Percentiles rank a stretch among this genome's conserved stretches.
phyloP scores from a whole-genome alignment of 2,797 vertebrate genomes.

The Lagorchestes hirsutus region DNA sequence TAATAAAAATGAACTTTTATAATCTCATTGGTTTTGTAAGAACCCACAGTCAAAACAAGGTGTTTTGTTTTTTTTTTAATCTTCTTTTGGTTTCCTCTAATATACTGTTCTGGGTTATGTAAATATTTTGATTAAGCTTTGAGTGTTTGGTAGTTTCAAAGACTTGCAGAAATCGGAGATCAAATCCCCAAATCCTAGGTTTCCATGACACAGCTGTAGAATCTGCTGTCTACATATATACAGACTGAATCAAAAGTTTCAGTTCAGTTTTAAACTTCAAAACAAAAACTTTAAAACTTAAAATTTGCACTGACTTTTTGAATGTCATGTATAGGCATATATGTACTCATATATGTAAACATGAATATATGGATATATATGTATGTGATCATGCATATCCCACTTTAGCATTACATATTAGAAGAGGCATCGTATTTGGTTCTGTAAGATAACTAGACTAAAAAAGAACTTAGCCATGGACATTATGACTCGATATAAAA shows the following conservation, averaged over 20 bases:
- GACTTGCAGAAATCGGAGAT: neutral
- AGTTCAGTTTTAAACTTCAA: neutral
- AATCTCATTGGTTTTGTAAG: neutral
- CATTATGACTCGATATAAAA: neutral
- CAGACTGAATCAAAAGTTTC: neutral
- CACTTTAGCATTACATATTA: neutral
- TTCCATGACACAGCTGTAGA: neutral
- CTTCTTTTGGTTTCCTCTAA: neutral
- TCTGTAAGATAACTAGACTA: neutral
- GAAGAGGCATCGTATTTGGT: neutral
- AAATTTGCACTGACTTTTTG: neutral
- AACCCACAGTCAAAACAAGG: constrained; percentile 35
- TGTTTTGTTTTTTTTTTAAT: neutral
- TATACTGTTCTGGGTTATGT: constrained; percentile 32
- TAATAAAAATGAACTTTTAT: constrained; percentile 18
- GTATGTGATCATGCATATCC: neutral
- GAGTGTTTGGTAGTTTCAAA: neutral
- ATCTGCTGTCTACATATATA: neutral
- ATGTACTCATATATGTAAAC: neutral
- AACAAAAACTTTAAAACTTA: neutral
- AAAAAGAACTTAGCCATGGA: neutral
- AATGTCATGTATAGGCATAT: neutral
- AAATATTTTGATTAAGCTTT: constrained; percentile 28
- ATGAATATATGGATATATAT: neutral
- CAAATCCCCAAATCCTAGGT: neutral